Conservation (phyloP, 2,888 invertebrate genomes). For the Athalia cordata region DNA sequence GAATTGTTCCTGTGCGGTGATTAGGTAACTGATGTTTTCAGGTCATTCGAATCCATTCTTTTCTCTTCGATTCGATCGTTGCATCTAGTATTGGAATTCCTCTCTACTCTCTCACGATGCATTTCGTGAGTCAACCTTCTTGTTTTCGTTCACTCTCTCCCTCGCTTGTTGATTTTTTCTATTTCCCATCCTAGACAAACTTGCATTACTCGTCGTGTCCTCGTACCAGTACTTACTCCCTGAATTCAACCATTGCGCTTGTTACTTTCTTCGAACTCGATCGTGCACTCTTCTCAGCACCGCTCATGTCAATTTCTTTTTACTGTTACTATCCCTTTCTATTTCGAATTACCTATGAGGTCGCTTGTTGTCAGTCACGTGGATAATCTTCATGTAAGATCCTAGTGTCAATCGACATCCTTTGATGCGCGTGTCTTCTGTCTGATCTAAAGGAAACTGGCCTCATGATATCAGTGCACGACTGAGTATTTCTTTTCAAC, state of each 20-base stretch:
- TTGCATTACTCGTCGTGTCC: constrained; percentile 25
- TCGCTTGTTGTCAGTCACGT: constrained; percentile 9
- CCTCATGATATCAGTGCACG: background rate
- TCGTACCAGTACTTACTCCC: background rate
- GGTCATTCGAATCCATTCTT: background rate
- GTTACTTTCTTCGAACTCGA: constrained; percentile 31
- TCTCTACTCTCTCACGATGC: constrained; percentile 35
- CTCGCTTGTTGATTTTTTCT: background rate
- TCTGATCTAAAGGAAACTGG: too few relatives aligned
- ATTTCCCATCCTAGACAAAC: constrained; percentile 39
- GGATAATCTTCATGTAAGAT: constrained; percentile 3
- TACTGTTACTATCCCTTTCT: constrained; percentile 6
- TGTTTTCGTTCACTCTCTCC: constrained; percentile 26
- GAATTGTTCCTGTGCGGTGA: background rate
- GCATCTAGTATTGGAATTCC: constrained; percentile 28
- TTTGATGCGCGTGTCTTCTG: too few relatives aligned
- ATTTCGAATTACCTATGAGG: constrained; percentile 5
- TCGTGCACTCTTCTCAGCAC: constrained; percentile 18
- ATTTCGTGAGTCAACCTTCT: constrained; percentile 38
- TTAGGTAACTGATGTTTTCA: background rate
- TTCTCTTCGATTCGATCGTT: constrained; percentile 23
- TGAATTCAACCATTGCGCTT: constrained; percentile 6
- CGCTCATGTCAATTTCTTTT: background rate
- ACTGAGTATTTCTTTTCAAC: constrained; percentile 1
- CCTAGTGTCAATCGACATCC: too few relatives aligned